Conservation (phyloP, 1,140 invertebrate species). For the Sitobion miscanthi region DNA sequence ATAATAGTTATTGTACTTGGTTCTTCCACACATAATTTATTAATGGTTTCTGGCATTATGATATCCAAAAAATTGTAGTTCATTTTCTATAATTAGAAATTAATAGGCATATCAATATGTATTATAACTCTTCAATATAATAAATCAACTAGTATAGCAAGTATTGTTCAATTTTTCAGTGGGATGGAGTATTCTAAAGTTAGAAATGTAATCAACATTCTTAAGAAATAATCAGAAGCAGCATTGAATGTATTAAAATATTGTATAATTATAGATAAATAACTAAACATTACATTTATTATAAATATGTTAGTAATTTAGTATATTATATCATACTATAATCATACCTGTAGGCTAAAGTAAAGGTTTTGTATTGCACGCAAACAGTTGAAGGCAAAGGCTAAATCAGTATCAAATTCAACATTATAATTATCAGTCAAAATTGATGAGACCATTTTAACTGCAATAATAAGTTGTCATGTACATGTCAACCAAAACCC, state of each 20-base stretch:
- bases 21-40: constrained; percentile 79
- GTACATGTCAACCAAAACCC: constrained; percentile 85
- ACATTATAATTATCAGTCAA: constrained; percentile 63
- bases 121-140: not conserved
- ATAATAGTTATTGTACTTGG: constrained; percentile 74
- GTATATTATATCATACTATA: not conserved
- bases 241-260: not conserved
- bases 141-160: not conserved
- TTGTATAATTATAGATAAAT: not conserved
- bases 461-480: constrained; percentile 70
- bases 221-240: not conserved
- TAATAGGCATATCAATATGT: not conserved
- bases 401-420: constrained; percentile 65
- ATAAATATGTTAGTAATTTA: not conserved
- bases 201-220: not conserved
- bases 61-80: constrained; percentile 84
- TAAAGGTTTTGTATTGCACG: constrained; percentile 71
- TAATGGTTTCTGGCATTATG: constrained; percentile 81
- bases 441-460: constrained; percentile 70
- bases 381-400: constrained; percentile 68
- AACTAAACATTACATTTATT: not conserved
- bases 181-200: not conserved
- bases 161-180: not conserved
- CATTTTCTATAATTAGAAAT: constrained; percentile 68
- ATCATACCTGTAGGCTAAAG: constrained; percentile 63